Evolutionary conservation across 1,140 invertebrate genomes (phyloP).

Genomic region (Pristionchus pacificus): DNA sequence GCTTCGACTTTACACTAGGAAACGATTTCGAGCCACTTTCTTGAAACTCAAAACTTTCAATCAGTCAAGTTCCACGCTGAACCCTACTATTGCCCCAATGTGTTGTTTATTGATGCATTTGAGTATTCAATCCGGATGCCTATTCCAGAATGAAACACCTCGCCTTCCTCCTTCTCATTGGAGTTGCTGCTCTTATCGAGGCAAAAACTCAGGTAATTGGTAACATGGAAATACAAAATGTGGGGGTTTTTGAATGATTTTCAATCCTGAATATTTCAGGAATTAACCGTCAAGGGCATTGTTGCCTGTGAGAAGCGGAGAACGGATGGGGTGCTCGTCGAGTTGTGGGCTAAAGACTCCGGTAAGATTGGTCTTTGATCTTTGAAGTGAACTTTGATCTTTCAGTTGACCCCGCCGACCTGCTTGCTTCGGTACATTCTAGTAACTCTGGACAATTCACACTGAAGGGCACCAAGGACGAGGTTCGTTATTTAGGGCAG

Average conservation of each 20-base stretch:
- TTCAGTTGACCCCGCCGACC: not conserved
- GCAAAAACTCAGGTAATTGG: not conserved
- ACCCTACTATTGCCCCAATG: too few relatives aligned
- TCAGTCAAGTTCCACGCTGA: too few relatives aligned
- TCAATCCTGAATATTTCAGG: too few relatives aligned
- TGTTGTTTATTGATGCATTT: too few relatives aligned
- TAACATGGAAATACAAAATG: too few relatives aligned
- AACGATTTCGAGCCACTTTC: too few relatives aligned
- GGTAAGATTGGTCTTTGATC: not conserved
- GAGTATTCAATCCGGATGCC: too few relatives aligned
- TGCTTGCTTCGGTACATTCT: not conserved
- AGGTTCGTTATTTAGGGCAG: too few relatives aligned
- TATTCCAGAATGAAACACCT: not conserved
- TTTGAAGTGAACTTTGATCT: not conserved
- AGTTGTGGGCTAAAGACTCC: slow-evolving; percentile 32
- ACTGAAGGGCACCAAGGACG: not conserved
- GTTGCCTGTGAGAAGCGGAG: slow-evolving; percentile 27
- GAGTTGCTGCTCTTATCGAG: not conserved
- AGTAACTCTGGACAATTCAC: not conserved
- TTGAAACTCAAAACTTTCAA: too few relatives aligned
- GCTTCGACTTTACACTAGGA: too few relatives aligned
- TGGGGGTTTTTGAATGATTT: too few relatives aligned
- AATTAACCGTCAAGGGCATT: slow-evolving; percentile 31
- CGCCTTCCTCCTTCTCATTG: not conserved
- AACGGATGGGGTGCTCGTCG: slow-evolving; percentile 20